Base-by-base conservation (phyloP, 2,797 vertebrate genomes). In the Distichodus sexfasciatus region DNA sequence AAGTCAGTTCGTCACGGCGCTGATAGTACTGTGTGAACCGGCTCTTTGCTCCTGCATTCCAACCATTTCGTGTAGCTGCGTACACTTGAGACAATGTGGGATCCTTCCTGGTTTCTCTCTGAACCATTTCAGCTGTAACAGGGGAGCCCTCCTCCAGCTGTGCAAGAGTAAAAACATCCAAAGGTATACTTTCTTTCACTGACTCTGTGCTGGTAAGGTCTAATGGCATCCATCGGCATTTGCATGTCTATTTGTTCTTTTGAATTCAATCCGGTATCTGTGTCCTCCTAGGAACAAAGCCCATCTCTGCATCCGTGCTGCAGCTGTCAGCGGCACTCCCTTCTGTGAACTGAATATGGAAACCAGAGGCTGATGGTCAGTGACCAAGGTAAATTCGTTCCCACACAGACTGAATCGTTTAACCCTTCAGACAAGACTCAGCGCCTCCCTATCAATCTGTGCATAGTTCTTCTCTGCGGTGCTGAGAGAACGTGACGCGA, bases 371-470 rank as follows among this genome's bases (percentile, higher is more conserved):
- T 43, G 15, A 19, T 63, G 71, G 3, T 62, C 44, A 2, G 43
- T 75, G 0, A 70, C 4, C 1, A 80, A 26, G 0, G 50, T 70
- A 3, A 72, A 76, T 2, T 33, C 10, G 4, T 61, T 35, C 1
- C 66, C 53, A 60, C 68, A 61, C 0, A 71, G 57, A 12, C 64
- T 28, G 6, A 75, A 78, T 11, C 43, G 23, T 8, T 69, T 75
- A 0, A 72, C 7, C 0, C 44, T 55, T 44, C 51, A 76, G 0
- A 77, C 40, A 0, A 75, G 11, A 11, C 61, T 71, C 0, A 65
- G 23, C 1, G 54, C 53, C 2, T 72, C 66, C 0, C 66, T 21
- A 1, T 76, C 40, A 9, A 9, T 36, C 35, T 5, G 9, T 36
- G 35, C 43, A 28, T 59, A 57, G 9, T 59, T 66, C 0, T 5